Conservation (phyloP, 1,140 invertebrate genomes). For the Gryllus bimaculatus region DNA sequence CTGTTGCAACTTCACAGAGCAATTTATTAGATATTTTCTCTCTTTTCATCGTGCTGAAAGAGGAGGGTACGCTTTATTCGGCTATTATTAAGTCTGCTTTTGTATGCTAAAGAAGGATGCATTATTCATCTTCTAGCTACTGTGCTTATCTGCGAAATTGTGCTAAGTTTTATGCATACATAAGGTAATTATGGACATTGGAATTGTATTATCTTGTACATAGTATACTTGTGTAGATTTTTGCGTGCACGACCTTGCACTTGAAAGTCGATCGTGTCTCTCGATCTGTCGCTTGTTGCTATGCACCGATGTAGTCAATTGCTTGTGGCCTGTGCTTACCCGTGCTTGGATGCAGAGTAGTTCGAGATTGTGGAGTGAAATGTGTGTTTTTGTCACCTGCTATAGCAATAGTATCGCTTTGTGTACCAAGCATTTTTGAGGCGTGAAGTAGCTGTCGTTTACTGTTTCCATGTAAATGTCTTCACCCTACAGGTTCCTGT, state of each 20-base stretch:
- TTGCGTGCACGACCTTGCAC: neutral
- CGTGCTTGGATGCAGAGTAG: neutral
- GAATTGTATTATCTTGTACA: neutral
- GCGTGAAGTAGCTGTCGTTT: no score
- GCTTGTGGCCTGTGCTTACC: neutral
- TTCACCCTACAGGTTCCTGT: no score
- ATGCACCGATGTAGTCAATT: neutral
- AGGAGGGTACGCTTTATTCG: neutral
- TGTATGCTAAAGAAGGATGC: neutral
- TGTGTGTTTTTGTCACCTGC: neutral
- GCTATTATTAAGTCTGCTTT: neutral
- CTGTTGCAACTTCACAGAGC: no score
- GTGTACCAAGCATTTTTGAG: no score
- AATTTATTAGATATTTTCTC: no score
- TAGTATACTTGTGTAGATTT: neutral
- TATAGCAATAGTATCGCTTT: no score
- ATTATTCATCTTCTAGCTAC: neutral
- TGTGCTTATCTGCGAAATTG: neutral
- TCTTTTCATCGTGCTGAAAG: neutral
- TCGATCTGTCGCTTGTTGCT: neutral
- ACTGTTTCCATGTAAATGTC: no score
- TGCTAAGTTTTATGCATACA: neutral
- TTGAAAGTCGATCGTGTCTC: neutral
- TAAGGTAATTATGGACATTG: neutral
- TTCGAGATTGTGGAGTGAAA: neutral